phyloP scores from a whole-genome alignment of 2,888 invertebrate species.

The Chesias legatella region DNA sequence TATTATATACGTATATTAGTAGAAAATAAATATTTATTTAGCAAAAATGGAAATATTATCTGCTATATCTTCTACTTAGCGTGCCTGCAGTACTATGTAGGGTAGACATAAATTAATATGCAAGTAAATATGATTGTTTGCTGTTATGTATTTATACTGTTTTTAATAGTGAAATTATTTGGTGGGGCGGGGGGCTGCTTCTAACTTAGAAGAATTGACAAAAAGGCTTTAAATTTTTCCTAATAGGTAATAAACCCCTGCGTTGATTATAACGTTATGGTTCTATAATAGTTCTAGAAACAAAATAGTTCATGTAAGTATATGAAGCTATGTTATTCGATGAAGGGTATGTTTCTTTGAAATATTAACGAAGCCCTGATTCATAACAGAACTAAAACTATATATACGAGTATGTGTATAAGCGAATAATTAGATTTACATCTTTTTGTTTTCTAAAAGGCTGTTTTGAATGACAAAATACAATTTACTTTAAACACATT shows the following conservation, averaged over 20 bases:
- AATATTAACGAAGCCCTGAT: too few relatives aligned
- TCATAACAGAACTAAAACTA: too few relatives aligned
- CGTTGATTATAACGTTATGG: constrained; percentile 29
- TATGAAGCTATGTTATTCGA: too few relatives aligned
- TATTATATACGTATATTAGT: too few relatives aligned
- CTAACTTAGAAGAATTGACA: constrained; percentile 34
- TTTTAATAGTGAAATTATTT: constrained; percentile 40
- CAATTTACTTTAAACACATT: too few relatives aligned
- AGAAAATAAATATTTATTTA: constrained; percentile 1
- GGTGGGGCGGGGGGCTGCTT: constrained; percentile 34
- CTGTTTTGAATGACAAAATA: too few relatives aligned
- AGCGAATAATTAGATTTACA: too few relatives aligned
- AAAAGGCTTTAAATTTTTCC: constrained; percentile 38
- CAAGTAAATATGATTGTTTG: too few relatives aligned
- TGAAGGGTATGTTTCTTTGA: too few relatives aligned
- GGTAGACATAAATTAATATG: constrained; percentile 31
- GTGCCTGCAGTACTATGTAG: constrained; percentile 48
- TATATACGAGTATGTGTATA: too few relatives aligned
- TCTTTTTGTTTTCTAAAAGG: too few relatives aligned
- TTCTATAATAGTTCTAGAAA: constrained; percentile 11
- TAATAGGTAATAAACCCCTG: constrained; percentile 32
- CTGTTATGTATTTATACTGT: constrained; percentile 53
- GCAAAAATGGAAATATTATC: constrained; percentile 10
- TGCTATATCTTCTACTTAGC: constrained; percentile 25
- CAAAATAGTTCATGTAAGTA: constrained; percentile 3